phyloP scores from a whole-genome alignment of 2,113 vertebrate genomes.

The Sphaerodactylus townsendi region DNA sequence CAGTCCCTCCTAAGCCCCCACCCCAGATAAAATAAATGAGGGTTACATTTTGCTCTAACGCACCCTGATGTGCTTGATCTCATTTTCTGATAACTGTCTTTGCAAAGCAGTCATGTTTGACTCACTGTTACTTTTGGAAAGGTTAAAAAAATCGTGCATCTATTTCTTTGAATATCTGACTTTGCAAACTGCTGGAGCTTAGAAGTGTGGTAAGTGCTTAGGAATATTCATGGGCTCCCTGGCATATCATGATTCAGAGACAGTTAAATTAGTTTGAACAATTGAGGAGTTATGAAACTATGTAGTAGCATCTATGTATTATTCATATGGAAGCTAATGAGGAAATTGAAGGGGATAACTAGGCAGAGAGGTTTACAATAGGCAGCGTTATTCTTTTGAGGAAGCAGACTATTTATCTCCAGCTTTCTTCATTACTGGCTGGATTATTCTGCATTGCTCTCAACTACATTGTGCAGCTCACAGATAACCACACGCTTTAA shows the following conservation, averaged over 20 bases:
- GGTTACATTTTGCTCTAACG: background rate
- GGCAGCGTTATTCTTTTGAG: constrained; percentile 34
- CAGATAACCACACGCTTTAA: background rate
- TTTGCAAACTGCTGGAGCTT: background rate
- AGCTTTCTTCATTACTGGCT: background rate
- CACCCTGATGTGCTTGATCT: constrained; percentile 2
- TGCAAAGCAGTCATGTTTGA: background rate
- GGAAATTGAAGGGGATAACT: constrained; percentile 31
- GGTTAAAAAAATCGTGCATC: background rate
- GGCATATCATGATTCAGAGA: background rate
- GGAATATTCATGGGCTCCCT: constrained; percentile 15
- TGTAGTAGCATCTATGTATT: constrained; percentile 16
- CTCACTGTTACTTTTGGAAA: background rate
- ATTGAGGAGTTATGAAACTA: constrained; percentile 18
- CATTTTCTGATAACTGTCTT: background rate
- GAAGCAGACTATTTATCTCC: constrained; percentile 24
- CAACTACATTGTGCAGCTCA: constrained; percentile 1
- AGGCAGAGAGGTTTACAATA: constrained; percentile 7
- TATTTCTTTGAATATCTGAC: constrained; percentile 5
- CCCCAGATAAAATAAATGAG: background rate
- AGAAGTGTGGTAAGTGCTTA: background rate
- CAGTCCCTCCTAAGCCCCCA: background rate
- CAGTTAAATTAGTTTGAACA: background rate
- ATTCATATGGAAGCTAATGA: constrained; percentile 22
- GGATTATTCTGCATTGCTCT: constrained; percentile 13